A percentile compares a stretch with the other conserved stretches of the same genome.
These are phyloP conservation scores for Muscicapa comitata DNA, from an alignment of 2,797 vertebrate genomes.

Conservation along the genomic window DNA sequence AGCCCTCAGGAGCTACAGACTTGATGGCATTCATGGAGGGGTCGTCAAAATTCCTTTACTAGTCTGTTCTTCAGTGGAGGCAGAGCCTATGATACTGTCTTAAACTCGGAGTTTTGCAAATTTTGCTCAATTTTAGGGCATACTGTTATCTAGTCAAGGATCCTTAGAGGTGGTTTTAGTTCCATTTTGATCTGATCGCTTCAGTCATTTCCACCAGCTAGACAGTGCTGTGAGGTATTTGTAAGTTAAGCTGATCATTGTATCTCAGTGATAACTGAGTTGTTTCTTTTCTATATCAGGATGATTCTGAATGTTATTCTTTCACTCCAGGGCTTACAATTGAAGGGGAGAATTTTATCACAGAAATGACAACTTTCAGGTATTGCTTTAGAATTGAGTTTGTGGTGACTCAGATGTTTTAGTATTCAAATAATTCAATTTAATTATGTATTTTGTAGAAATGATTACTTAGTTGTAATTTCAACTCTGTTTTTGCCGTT, in stretches of 20 bases:
- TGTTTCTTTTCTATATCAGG: background rate
- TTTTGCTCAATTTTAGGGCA: background rate
- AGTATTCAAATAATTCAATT: background rate
- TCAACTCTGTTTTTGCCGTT: background rate
- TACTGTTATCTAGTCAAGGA: background rate
- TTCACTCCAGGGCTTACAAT: background rate
- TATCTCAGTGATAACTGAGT: background rate
- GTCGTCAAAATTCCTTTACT: background rate
- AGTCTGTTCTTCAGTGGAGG: background rate
- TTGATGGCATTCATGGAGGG: background rate
- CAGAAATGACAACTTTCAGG: background rate
- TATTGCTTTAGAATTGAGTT: background rate
- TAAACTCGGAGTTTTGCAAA: background rate
- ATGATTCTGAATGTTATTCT: background rate
- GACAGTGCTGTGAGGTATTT: background rate
- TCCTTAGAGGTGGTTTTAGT: background rate
- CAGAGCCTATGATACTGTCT: background rate
- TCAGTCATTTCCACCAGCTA: background rate
- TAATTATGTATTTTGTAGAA: background rate
- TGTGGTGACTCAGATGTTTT: background rate
- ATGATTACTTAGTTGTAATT: background rate
- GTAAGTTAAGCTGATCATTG: background rate
- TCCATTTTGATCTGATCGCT: background rate
- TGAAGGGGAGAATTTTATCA: background rate
- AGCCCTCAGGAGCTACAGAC: slow-evolving; percentile 1